Evolutionary conservation across 2,797 vertebrate genomes (phyloP), one percentile per base, ranked within the genome.

Genomic region (Hoplostethus atlanticus): DNA sequence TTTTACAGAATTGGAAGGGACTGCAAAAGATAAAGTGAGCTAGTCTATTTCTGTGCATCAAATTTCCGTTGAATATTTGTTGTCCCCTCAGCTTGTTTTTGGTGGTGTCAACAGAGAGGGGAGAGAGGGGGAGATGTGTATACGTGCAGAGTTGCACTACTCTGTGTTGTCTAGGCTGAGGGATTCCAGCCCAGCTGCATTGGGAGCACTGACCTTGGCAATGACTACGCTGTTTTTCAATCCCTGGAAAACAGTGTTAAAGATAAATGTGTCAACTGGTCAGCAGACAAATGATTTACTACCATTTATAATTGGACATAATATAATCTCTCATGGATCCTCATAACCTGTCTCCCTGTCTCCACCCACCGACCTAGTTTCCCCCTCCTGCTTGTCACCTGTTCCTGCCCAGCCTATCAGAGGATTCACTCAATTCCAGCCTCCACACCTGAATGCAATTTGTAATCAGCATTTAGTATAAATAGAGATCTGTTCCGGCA

Each of bases 181-280:
- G 79, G 89, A 91, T 85, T 89, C 83, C 84, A 88, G 87, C 80
- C 67, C 94, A 93, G 92, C 93, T 93, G 91, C 65, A 66, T 67
- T 64, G 70, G 77, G 88, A 91, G 84, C 83, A 48, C 67, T 93
- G 92, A 94, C 92, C 91, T 94, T 93, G 91, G 90, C 90, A 80
- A 71, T 83, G 75, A 82, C 70, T 76, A 63, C 63, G 64, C 68
- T 86, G 83, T 90, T 89, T 89, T 88, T 87, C 80, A 77, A 64
- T 77, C 67, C 28, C 50, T 31, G 79, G 71, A 71, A 89, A 89
- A 91, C 79, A 84, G 78, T 56, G 72, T 87, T 78, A 52, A 60
- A 78, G 79, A 83, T 69, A 53, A 42, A 68, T 78, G 84, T 83
- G 83, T 87, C 71, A 70, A 56, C 58, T 51, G 59, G 60, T 86